phyloP scores from a whole-genome alignment of 2,113 vertebrate species.

The Dicrurus megarhynchus region DNA sequence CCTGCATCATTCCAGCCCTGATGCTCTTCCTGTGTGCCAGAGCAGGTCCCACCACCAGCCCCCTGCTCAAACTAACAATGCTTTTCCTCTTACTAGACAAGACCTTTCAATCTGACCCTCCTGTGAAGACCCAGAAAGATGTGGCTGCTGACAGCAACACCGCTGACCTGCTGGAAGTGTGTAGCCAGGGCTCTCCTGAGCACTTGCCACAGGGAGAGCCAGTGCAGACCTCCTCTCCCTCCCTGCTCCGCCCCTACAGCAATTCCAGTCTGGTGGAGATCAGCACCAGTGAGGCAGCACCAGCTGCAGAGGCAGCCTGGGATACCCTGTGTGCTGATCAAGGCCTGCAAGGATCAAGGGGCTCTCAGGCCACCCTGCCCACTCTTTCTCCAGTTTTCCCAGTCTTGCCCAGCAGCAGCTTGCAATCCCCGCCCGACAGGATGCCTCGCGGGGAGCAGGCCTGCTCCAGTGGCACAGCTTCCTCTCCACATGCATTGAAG shows the following conservation, averaged over 20 bases:
- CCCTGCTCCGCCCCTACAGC: neutral
- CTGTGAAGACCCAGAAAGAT: neutral
- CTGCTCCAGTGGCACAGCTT: neutral
- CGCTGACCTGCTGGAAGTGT: neutral
- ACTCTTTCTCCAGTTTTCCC: neutral
- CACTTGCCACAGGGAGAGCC: neutral
- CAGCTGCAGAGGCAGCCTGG: neutral
- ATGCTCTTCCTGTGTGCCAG: accelerated
- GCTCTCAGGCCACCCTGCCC: accelerated
- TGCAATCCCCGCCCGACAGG: accelerated
- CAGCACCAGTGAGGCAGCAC: accelerated
- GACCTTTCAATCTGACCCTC: neutral
- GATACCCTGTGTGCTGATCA: accelerated
- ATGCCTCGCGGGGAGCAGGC: neutral
- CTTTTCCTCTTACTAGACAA: neutral
- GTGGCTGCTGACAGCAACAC: constrained; percentile 40
- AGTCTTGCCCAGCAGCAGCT: neutral
- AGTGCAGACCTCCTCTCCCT: neutral
- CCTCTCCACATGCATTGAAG: neutral
- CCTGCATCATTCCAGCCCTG: neutral
- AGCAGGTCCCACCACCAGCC: neutral
- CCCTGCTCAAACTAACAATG: accelerated
- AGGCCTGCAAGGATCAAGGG: accelerated
- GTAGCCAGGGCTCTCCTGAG: neutral
- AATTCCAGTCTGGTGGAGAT: neutral